Conservation (phyloP, 2,888 invertebrate species). For the Mimachlamys varia region DNA sequence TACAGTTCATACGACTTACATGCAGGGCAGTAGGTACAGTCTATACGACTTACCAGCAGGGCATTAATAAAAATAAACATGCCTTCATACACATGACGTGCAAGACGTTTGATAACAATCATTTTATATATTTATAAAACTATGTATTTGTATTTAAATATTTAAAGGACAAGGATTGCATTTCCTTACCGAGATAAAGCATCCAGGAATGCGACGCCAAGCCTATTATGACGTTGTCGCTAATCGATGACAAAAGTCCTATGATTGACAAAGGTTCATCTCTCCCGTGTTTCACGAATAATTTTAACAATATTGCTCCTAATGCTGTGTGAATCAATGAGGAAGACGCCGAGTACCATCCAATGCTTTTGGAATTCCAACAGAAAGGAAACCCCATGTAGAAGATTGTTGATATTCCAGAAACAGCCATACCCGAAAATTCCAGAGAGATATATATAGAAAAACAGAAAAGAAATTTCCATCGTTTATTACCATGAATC, state of each 20-base stretch:
- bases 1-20: too few species aligned
- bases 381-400: conserved; percentile 5
- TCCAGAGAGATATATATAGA: not conserved
- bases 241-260: not conserved
- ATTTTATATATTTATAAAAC: too few species aligned
- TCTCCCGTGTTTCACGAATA: not conserved
- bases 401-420: not conserved
- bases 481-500: not conserved
- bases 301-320: not conserved
- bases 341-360: not conserved
- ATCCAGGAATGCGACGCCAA: not conserved
- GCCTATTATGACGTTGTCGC: not conserved
- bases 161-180: not conserved
- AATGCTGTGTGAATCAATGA: not conserved
- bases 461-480: not conserved
- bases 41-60: too few species aligned
- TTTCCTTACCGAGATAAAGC: conserved; percentile 11
- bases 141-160: too few species aligned
- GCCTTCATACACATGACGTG: too few species aligned
- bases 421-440: not conserved
- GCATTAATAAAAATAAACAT: too few species aligned
- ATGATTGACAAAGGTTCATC: not conserved
- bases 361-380: not conserved
- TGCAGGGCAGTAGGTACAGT: too few species aligned
- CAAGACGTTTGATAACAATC: too few species aligned